A percentile compares a stretch with the other conserved stretches of the same genome.
These are phyloP conservation scores for Leptinotarsa undecemlineata DNA, from an alignment of 1,140 invertebrate genomes.

Conservation along the genomic window DNA sequence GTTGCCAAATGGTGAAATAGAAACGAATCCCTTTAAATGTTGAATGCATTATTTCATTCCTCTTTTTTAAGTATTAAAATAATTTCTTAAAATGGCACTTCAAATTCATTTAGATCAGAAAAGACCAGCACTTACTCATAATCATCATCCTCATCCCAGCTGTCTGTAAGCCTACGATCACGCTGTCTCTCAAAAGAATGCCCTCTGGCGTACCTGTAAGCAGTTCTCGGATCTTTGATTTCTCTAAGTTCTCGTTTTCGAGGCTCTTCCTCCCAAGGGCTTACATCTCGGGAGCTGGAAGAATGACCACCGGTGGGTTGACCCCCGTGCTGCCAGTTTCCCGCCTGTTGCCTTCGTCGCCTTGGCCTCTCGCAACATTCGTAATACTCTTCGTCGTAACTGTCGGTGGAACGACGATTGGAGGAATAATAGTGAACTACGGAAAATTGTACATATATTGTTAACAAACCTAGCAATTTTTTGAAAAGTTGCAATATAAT, in stretches of 20 bases:
- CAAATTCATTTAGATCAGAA: too few relatives aligned
- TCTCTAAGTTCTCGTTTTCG: slow-evolving; percentile 51
- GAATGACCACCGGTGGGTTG: slow-evolving; percentile 59
- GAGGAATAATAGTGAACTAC: slow-evolving; percentile 44
- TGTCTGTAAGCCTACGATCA: slow-evolving; percentile 52
- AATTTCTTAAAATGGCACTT: too few relatives aligned
- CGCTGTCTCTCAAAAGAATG: slow-evolving; percentile 49
- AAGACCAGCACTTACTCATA: slow-evolving; percentile 55
- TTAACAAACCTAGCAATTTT: not conserved
- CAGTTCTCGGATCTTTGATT: slow-evolving; percentile 48
- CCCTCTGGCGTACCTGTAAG: slow-evolving; percentile 42
- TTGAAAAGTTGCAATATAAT: too few relatives aligned
- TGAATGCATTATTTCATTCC: too few relatives aligned
- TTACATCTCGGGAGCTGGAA: slow-evolving; percentile 70
- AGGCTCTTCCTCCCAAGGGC: slow-evolving; percentile 72
- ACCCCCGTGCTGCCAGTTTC: slow-evolving; percentile 30
- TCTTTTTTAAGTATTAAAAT: too few relatives aligned
- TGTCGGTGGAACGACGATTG: slow-evolving; percentile 53
- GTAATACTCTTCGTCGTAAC: slow-evolving; percentile 54
- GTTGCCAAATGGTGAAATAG: too few relatives aligned
- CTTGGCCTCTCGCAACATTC: slow-evolving; percentile 51
- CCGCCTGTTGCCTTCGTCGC: slow-evolving; percentile 38
- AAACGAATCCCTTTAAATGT: too few relatives aligned
- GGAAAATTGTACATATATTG: not conserved
- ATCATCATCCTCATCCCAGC: slow-evolving; percentile 61